Conservation (phyloP, 1,140 invertebrate genomes). For the Nasonia vitripennis region DNA sequence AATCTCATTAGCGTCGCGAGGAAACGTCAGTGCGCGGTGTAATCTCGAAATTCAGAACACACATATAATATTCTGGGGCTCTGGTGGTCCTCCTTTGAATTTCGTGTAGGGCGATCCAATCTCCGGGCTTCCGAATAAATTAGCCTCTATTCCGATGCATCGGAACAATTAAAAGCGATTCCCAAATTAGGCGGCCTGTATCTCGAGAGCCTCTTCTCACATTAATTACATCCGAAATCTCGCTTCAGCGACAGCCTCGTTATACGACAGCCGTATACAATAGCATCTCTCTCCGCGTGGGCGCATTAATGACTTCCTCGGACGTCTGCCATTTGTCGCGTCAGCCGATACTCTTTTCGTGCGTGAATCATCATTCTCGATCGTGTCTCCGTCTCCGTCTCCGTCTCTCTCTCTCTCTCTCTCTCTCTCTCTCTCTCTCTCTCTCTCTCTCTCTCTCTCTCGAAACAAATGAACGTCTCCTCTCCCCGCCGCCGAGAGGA, state of each 20-base stretch:
- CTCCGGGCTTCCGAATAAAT: background rate
- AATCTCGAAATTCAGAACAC: background rate
- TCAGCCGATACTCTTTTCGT: constrained; percentile 1
- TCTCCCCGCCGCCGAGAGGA: too few relatives aligned
- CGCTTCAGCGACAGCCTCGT: background rate
- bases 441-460: too few relatives aligned
- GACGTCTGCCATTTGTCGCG: constrained; percentile 17
- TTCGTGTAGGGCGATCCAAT: background rate
- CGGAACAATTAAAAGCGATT: background rate
- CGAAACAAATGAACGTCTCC: background rate
- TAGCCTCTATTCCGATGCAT: background rate
- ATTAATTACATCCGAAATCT: constrained; percentile 58
- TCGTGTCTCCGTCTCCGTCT: background rate
- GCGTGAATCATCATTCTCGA: constrained; percentile 3
- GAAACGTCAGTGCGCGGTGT: too few relatives aligned
- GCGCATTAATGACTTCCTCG: constrained; percentile 20
- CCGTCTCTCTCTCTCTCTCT: too few relatives aligned
- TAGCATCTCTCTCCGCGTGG: background rate
- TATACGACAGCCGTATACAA: background rate
- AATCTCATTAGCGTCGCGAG: background rate
- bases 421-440: too few relatives aligned
- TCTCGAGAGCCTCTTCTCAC: constrained; percentile 37
- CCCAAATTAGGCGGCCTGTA: background rate
- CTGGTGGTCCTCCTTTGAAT: background rate
- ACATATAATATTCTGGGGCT: constrained; percentile 12